phyloP scores from a whole-genome alignment of 2,113 vertebrate genomes.

The Xiphophorus maculatus region DNA sequence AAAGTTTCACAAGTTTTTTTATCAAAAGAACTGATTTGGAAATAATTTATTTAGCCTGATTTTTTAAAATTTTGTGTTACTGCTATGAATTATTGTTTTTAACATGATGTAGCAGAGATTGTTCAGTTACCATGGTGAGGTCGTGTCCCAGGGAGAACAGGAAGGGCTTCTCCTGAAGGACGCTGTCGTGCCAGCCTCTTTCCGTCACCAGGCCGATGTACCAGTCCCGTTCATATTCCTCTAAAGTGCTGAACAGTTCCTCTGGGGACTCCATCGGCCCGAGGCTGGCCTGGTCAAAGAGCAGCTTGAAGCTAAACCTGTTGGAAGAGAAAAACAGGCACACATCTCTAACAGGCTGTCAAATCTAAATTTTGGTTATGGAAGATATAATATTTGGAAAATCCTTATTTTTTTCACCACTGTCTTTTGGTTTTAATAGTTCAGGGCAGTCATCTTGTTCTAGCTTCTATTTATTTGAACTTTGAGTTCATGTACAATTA shows the following conservation, averaged over 20 bases:
- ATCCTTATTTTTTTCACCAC: neutral
- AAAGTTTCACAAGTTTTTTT: too few species aligned
- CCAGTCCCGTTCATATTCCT: conserved; percentile 93
- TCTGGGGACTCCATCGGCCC: conserved; percentile 88
- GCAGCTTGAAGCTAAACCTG: conserved; percentile 94
- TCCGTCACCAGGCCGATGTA: conserved; percentile 93
- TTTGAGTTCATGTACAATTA: too few species aligned
- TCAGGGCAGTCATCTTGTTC: too few species aligned
- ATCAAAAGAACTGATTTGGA: too few species aligned
- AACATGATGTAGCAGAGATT: neutral
- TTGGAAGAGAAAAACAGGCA: conserved; percentile 32
- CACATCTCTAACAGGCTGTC: neutral
- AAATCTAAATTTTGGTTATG: too few species aligned
- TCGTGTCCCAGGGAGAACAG: conserved; percentile 95
- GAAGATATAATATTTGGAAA: too few species aligned
- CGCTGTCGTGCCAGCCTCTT: conserved; percentile 90
- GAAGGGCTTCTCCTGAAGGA: conserved; percentile 93
- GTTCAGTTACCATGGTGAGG: conserved; percentile 87
- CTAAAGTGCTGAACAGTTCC: conserved; percentile 87
- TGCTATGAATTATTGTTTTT: neutral
- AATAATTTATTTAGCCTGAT: too few species aligned
- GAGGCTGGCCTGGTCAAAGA: conserved; percentile 95
- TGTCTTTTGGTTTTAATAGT: too few species aligned
- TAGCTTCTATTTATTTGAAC: too few species aligned
- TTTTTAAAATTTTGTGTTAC: neutral